A percentile compares a stretch with the other conserved stretches of the same genome.
phyloP scores from a whole-genome alignment of 1,140 invertebrate species.

The Eueides isabella region DNA sequence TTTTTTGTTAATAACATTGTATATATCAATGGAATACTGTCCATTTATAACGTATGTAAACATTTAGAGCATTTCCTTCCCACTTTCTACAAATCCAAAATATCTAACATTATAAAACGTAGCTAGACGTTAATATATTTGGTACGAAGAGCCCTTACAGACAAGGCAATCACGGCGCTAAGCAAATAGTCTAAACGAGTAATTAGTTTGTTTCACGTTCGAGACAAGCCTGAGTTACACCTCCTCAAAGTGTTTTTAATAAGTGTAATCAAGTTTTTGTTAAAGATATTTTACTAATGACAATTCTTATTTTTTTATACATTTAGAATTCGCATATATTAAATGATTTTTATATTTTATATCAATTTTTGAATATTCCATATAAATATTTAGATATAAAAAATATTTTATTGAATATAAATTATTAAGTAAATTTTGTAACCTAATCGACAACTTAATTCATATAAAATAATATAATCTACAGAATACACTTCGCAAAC shows the following conservation, averaged over 20 bases:
- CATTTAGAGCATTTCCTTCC: neutral
- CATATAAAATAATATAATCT: neutral
- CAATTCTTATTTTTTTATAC: neutral
- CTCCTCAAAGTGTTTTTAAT: constrained; percentile 28
- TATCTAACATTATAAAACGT: constrained; percentile 6
- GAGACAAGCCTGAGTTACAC: constrained; percentile 34
- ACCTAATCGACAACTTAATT: neutral
- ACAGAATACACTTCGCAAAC: neutral
- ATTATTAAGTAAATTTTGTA: neutral
- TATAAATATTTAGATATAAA: too few species aligned
- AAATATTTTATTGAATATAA: too few species aligned
- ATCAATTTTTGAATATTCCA: too few species aligned
- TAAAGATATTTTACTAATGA: neutral
- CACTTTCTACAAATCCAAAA: neutral
- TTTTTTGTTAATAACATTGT: too few species aligned
- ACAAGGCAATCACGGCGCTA: constrained; percentile 65
- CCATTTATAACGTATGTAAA: neutral
- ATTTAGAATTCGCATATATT: too few species aligned
- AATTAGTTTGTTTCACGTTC: constrained; percentile 69
- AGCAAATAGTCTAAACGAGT: constrained; percentile 73
- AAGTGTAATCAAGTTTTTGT: neutral
- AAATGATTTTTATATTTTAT: too few species aligned
- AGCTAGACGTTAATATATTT: constrained; percentile 17
- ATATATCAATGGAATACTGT: too few species aligned
- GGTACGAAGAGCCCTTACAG: constrained; percentile 38